Percentiles rank a stretch among this genome's conserved stretches.
phyloP scores from a whole-genome alignment of 1,140 invertebrate species.

The Macrobrachium nipponense region DNA sequence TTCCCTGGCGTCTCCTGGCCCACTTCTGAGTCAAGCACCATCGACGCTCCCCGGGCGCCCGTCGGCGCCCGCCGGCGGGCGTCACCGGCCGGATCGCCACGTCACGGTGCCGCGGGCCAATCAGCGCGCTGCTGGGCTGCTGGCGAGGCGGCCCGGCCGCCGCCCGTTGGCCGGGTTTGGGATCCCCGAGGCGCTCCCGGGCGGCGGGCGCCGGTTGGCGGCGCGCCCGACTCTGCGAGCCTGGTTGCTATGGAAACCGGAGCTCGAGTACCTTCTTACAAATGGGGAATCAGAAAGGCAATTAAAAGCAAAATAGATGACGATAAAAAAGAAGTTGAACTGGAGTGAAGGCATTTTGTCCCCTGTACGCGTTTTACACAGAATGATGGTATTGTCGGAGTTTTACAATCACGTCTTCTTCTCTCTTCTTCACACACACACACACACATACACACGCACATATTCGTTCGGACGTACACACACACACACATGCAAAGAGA shows the following conservation, averaged over 20 bases:
- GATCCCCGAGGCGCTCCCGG: constrained; percentile 42
- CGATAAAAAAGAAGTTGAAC: constrained; percentile 55
- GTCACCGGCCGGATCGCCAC: constrained; percentile 33
- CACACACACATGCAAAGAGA: background rate
- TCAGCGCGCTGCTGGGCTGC: background rate
- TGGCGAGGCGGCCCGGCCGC: background rate
- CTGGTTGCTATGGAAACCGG: constrained; percentile 56
- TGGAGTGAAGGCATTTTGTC: constrained; percentile 58
- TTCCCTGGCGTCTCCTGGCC: constrained; percentile 54
- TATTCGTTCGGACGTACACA: background rate
- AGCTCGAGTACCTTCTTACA: constrained; percentile 57
- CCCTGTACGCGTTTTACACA: constrained; percentile 53
- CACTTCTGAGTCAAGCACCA: constrained; percentile 56
- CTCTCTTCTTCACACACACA: too few relatives aligned
- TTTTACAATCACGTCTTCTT: constrained; percentile 41
- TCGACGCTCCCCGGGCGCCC: constrained; percentile 28
- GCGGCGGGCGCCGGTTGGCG: constrained; percentile 33
- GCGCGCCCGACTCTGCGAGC: constrained; percentile 44
- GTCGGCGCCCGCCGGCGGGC: constrained; percentile 14
- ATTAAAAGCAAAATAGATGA: constrained; percentile 61
- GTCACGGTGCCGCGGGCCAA: constrained; percentile 41
- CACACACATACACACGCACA: background rate
- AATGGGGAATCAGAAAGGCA: constrained; percentile 60
- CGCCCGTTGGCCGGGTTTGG: constrained; percentile 18
- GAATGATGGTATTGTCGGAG: constrained; percentile 57